Base-by-base conservation (phyloP, 2,113 vertebrate species). In the Mus pahari region DNA sequence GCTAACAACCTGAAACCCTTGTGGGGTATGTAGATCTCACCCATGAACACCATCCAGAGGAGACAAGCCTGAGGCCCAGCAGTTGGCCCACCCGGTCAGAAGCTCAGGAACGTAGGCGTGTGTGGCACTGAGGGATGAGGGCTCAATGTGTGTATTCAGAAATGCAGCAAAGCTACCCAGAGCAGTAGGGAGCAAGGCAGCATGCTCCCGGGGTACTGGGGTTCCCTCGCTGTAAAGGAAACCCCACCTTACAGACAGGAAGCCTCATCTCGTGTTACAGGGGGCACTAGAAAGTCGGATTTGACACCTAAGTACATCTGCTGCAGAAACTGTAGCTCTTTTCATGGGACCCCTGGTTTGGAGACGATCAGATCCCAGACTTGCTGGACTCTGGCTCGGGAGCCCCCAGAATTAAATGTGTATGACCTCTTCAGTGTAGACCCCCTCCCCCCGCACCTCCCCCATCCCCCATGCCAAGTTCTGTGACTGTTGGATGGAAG, bases 321-420 rank as follows among this genome's bases (percentile, higher is more conserved):
- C 20, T 31, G n/a, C n/a, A 17, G 11, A 75, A 71, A 58, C n/a
- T 3, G 0, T 12, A 36, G 7, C 39, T 53, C 45, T 66, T 60
- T 6, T 3, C 3, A 1, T 13, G 22, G n/a, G 24, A 0, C 6
- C 28, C 31, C 73, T 48, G 28, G 2, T 0, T 2, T 22, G 3
- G 24, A 16, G 24, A 55, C 36, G 33, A 31, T 14, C 24, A 24
- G 10, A 22, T 31, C 16, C 8, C 2, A 10, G 66, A 22, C 83
- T 58, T 71, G 22, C 58, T 4, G 12, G 22, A 8, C 13, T 86
- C 45, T 66, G 36, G 45, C 48, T 83, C n/a, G 6, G 36, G 16
- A 28, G 42, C 3, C 1, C 81, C 33, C 4, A 9, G 39, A 42
- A 64, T 9, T n/a, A 19, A n/a, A 42, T 33, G 26, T 2, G 2